Evolutionary conservation across 2,888 invertebrate species (phyloP).

Genomic region (Lamellibrachia satsuma): DNA sequence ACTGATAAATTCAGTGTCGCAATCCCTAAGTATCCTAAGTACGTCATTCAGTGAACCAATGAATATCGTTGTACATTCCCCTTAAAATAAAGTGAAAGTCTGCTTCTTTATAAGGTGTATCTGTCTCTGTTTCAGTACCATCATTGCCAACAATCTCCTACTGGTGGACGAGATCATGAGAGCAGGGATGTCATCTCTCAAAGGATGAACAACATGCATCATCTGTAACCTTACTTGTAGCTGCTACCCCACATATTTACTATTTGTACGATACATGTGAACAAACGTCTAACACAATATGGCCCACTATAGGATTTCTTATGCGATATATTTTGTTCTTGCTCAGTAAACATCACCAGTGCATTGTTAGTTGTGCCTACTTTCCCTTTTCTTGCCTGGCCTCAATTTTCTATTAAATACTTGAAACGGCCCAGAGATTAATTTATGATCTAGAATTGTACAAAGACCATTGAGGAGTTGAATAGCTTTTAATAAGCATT

Average conservation of each 20-base stretch:
- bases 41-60: too few species aligned
- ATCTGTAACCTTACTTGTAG: not conserved
- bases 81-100: too few species aligned
- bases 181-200: constrained; percentile 96
- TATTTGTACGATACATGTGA: not conserved
- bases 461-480: not conserved
- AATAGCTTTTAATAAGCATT: not conserved
- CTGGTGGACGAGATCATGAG: constrained; percentile 99
- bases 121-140: constrained; percentile 72
- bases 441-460: not conserved
- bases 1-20: too few species aligned
- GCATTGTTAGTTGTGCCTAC: not conserved
- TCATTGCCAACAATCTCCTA: constrained; percentile 95
- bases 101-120: not conserved
- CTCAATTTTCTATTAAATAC: not conserved
- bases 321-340: not conserved
- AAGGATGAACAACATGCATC: constrained; percentile 62
- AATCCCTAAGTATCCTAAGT: too few species aligned
- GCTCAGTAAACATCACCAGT: not conserved
- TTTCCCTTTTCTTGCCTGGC: not conserved
- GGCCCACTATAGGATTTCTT: not conserved
- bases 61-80: too few species aligned
- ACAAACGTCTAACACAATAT: not conserved
- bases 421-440: not conserved
- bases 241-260: not conserved